Base-by-base conservation (phyloP, 2,888 invertebrate genomes). In the Hydroisotoma schaefferi region DNA sequence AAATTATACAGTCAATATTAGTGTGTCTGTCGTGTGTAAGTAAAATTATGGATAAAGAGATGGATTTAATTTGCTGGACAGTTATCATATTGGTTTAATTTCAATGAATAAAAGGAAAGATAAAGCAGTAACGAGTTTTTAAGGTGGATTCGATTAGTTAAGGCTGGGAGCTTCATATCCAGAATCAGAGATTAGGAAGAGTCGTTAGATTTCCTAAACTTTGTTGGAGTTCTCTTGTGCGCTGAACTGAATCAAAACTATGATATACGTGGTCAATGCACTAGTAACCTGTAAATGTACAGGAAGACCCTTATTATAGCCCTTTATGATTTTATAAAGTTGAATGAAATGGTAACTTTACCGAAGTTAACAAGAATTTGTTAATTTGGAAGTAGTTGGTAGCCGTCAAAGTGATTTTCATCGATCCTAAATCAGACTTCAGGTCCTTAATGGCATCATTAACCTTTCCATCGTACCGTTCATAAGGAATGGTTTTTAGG, bases 231-330 rank as follows among this genome's bases (percentile, higher is more conserved):
- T 15, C 40, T 40, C 40, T 15, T 40, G 40, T 15, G 40, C 40
- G 15, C 20, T 15, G 25, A 69, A 69, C 28, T 69, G 69, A 4
- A 69, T 43, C n/a, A 69, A 44, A n/a, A 69, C 67, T 8, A 69
- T 61, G 2, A 69, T 40, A 46, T 67, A 69, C 1, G 69, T 65
- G 2, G 62, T 49, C 12, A 67, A 27, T 29, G 62, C 56, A 18
- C 62, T 58, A 28, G 54, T 51, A 8, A 69, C 55, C 68, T 69
- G 40, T 10, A 59, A 61, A 20, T 25, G 22, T n/a, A 12, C 8
- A 10, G 25, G 18, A 23, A 22, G 12, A 22, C 12, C 8, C n/a
- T 47, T 8, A 5, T 22, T 18, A 47, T 47, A 6, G 25, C 5
- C n/a, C 33, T 33, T 10, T 8, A 33, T 33, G 6, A 33, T 10